These are phyloP conservation scores for Trachymyrmex cornetzi DNA, from an alignment of 1,140 invertebrate species.

Conservation along the genomic window DNA sequence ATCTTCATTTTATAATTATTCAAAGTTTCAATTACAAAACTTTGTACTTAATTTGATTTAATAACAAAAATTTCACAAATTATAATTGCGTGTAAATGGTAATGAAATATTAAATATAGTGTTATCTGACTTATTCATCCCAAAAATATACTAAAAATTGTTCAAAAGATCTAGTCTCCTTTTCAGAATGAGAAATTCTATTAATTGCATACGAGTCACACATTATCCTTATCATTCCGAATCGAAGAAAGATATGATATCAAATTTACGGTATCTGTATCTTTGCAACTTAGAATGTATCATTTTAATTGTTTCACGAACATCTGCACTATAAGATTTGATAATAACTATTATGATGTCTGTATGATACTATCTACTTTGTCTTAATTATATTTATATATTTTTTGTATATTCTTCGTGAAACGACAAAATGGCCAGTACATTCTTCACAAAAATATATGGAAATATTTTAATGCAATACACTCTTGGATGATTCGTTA, in stretches of 20 bases:
- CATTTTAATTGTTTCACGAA: slow-evolving; percentile 32
- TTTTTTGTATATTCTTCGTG: neutral
- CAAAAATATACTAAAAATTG: neutral
- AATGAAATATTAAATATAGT: slow-evolving; percentile 1
- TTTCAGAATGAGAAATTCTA: neutral
- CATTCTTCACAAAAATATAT: slow-evolving; percentile 54
- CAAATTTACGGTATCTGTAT: slow-evolving; percentile 20
- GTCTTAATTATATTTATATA: neutral
- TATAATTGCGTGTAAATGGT: neutral
- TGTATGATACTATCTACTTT: neutral
- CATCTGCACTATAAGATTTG: neutral
- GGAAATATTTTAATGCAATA: slow-evolving; percentile 13
- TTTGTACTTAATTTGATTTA: neutral
- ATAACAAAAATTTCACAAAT: slow-evolving; percentile 3
- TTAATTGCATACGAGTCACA: neutral
- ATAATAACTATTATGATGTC: neutral
- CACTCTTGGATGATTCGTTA: slow-evolving; percentile 20
- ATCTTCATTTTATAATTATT: neutral
- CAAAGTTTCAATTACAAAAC: neutral
- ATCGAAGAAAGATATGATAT: slow-evolving; percentile 51
- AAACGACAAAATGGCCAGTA: slow-evolving; percentile 13
- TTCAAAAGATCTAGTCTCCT: neutral
- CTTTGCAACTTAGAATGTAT: slow-evolving; percentile 9
- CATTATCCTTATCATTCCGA: slow-evolving; percentile 30
- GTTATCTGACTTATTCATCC: neutral